These are phyloP conservation scores for Pseudochaenichthys georgianus DNA, from an alignment of 2,797 vertebrate genomes.

Conservation along the genomic window DNA sequence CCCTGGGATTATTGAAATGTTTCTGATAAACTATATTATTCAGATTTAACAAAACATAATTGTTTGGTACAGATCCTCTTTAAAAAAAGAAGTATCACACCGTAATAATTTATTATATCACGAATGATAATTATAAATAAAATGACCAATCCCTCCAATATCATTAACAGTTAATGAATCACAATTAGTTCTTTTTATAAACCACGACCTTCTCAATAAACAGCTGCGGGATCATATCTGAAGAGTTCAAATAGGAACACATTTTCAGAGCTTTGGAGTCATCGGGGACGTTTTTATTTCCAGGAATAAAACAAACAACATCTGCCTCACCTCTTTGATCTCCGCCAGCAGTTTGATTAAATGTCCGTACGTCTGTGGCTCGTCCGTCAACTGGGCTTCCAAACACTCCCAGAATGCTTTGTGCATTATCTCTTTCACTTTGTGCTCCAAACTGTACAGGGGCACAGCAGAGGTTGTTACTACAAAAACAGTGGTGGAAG, in stretches of 20 bases:
- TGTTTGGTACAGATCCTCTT: too few species aligned
- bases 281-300: not conserved
- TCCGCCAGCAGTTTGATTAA: constrained; percentile 94
- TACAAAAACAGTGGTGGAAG: too few species aligned
- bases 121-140: too few species aligned
- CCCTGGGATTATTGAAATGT: too few species aligned
- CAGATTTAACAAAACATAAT: too few species aligned
- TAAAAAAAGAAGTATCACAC: too few species aligned
- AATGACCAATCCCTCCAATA: too few species aligned
- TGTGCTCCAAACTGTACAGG: constrained; percentile 90
- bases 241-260: not conserved
- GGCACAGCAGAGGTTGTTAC: not conserved
- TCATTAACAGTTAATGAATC: too few species aligned
- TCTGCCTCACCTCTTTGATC: constrained; percentile 93
- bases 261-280: not conserved
- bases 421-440: constrained; percentile 94
- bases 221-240: constrained; percentile 1
- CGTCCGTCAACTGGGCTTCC: constrained; percentile 90
- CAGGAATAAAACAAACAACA: not conserved
- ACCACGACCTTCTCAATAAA: not conserved
- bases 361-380: constrained; percentile 91
- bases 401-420: constrained; percentile 98
- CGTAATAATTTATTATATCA: too few species aligned
- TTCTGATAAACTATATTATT: too few species aligned
- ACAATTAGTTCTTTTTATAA: too few species aligned